phyloP scores from a whole-genome alignment of 2,888 invertebrate genomes.

The Acrocyrtus sp. region DNA sequence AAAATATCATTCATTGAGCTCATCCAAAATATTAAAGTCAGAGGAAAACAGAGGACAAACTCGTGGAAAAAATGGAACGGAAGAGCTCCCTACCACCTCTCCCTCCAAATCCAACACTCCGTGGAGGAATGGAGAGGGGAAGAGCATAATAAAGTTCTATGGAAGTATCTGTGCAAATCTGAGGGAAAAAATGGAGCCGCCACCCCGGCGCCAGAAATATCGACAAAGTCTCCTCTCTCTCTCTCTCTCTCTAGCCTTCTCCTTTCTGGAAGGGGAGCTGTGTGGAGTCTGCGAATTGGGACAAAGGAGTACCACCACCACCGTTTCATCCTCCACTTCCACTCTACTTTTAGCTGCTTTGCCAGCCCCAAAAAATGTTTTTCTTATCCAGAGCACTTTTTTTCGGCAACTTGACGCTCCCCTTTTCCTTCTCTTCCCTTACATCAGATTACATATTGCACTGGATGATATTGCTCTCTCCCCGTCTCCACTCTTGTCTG shows the following conservation, averaged over 20 bases:
- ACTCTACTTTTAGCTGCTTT: not conserved
- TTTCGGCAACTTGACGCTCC: constrained; percentile 57
- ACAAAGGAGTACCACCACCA: constrained; percentile 30
- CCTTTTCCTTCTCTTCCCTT: constrained; percentile 4
- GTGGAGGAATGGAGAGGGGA: constrained; percentile 12
- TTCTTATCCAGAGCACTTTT: not conserved
- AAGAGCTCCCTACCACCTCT: no score
- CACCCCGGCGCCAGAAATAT: constrained; percentile 62
- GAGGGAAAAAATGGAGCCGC: constrained; percentile 54
- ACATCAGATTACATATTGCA: no score
- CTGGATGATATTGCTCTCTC: no score
- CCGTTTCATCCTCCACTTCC: not conserved
- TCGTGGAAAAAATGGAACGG: no score
- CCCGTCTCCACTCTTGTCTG: constrained; percentile 5
- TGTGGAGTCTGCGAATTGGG: constrained; percentile 62
- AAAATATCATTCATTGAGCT: no score
- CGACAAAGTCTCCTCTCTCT: constrained; percentile 55
- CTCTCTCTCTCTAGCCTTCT: not conserved
- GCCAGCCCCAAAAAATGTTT: not conserved
- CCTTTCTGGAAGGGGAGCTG: not conserved
- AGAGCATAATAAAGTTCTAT: constrained; percentile 11
- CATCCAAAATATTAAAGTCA: no score
- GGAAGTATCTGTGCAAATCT: constrained; percentile 13
- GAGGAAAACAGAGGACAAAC: no score
- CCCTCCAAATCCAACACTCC: not conserved